Base-by-base conservation (phyloP, 2,797 vertebrate species). In the Betta splendens region DNA sequence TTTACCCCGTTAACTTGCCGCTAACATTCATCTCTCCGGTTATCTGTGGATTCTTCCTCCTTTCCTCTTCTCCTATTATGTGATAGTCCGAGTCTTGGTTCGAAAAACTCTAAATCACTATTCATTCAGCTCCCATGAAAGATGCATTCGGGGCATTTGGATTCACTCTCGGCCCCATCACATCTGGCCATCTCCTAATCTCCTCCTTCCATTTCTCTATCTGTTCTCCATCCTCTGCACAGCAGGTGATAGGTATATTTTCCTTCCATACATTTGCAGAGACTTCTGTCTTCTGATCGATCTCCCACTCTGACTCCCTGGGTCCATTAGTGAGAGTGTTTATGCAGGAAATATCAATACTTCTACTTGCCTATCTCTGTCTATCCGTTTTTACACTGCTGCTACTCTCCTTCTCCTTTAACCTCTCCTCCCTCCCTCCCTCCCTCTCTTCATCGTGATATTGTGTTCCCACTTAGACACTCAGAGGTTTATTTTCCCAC, bases 51-150 rank as follows among this genome's bases (percentile, higher is more conserved):
- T 77, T 46, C 50, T 32, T 35, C 42, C 42, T 64, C 46, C 43
- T 22, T 60, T 31, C 26, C 46, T 37, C 45, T 46, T 58, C 60
- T 77, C 33, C 21, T 57, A 70, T 73, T 72, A 72, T 72, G 73
- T 66, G 60, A 83, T 50, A 45, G 55, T 44, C 38, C 49, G 17
- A 54, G 16, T 67, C 49, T 29, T 10, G 16, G 32, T 66, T 72
- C n/a, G 1, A 53, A 81, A 80, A 81, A 80, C 52, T 75, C 77
- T 71, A 85, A 87, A 91, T 86, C 79, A 84, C 66, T 81, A 87
- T 88, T 77, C 83, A 89, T 89, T 81, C 51, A 28, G 9, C 48
- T 42, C 76, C 87, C 87, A 89, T 89, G 78, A 86, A 89, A 87
- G 85, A 89, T 85, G 81, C 79, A 89, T 88, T 69, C 75, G 57